These are phyloP conservation scores for Cantharis lateralis DNA, from an alignment of 2,888 invertebrate genomes.

Conservation along the genomic window DNA sequence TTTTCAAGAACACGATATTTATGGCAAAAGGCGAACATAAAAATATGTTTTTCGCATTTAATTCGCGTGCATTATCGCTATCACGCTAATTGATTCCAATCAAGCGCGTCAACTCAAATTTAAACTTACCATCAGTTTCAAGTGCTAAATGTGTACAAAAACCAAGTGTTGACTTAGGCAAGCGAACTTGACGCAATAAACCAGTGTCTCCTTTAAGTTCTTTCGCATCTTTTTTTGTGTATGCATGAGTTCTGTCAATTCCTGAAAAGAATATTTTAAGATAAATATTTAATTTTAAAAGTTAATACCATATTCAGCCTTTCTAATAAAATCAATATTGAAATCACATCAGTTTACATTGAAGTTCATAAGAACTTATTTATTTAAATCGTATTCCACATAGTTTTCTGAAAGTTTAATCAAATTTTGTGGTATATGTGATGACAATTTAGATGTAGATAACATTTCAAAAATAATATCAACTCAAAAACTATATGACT, in stretches of 20 bases:
- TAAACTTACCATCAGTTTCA: constrained; percentile 77
- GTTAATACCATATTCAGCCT: background rate
- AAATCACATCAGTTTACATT: background rate
- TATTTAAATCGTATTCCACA: background rate
- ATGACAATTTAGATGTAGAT: background rate
- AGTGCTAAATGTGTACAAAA: constrained; percentile 80
- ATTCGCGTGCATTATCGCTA: background rate
- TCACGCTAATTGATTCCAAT: background rate
- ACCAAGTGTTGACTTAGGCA: constrained; percentile 77
- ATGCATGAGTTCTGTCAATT: constrained; percentile 75
- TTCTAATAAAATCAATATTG: background rate
- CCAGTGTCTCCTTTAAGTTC: constrained; percentile 71
- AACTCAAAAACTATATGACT: background rate
- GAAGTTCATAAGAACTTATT: background rate
- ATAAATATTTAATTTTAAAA: background rate
- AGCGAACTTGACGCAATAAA: constrained; percentile 72
- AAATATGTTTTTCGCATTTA: background rate
- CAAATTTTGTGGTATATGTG: background rate
- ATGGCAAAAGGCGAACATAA: background rate
- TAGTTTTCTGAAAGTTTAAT: background rate
- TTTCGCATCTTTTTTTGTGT: constrained; percentile 78
- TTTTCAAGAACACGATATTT: background rate
- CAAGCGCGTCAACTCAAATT: background rate
- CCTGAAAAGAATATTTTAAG: constrained; percentile 57
- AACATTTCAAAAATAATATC: background rate